These are phyloP conservation scores for Varanus komodoensis DNA, from an alignment of 2,113 vertebrate genomes.

Conservation along the genomic window DNA sequence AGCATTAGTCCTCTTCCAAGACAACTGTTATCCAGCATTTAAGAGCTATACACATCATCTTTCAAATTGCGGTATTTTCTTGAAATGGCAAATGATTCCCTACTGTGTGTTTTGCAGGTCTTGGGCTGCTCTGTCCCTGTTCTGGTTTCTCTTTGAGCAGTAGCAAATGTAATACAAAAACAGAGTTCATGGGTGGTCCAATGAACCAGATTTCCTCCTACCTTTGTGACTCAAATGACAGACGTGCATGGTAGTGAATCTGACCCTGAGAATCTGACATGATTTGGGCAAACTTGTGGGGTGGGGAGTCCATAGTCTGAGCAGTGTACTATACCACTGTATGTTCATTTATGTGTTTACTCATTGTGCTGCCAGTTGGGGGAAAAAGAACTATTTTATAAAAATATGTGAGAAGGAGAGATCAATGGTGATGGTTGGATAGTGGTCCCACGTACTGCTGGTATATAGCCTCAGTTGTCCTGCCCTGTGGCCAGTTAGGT, in stretches of 20 bases:
- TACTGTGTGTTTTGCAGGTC: background rate
- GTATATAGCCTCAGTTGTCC: no score
- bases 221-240: background rate
- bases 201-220: background rate
- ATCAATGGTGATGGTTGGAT: no score
- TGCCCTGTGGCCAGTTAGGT: no score
- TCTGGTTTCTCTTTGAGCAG: background rate
- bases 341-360: background rate
- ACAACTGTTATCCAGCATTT: no score
- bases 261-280: background rate
- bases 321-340: background rate
- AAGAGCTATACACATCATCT: no score
- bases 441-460: no score
- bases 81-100: background rate
- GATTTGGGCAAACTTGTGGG: background rate
- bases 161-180: background rate
- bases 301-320: background rate
- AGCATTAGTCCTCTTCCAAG: no score
- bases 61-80: no score
- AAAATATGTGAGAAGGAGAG: no score
- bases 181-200: background rate
- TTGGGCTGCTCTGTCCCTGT: background rate
- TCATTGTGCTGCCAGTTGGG: background rate
- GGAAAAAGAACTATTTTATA: background rate
- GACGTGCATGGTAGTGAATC: background rate